These are phyloP conservation scores for Philhelius pedissequus DNA, from an alignment of 2,888 invertebrate species.

Conservation along the genomic window DNA sequence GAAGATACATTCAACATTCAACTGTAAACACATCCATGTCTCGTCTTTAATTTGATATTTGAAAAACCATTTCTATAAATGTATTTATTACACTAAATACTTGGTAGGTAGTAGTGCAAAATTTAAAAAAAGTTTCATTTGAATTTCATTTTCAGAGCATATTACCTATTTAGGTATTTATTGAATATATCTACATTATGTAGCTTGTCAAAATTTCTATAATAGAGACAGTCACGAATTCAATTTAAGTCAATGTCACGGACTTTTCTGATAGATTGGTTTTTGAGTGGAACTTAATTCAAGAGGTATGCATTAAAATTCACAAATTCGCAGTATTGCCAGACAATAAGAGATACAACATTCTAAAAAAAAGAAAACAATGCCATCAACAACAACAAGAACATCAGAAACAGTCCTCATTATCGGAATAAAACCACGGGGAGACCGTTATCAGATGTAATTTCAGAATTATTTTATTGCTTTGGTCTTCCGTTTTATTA, in stretches of 20 bases:
- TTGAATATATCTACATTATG: no score
- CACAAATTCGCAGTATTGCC: conserved; percentile 15
- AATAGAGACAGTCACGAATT: conserved; percentile 43
- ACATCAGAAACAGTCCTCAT: conserved; percentile 21
- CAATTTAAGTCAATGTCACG: conserved; percentile 46
- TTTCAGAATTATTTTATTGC: conserved; percentile 8
- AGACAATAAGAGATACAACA: not conserved
- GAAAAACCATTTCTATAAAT: not conserved
- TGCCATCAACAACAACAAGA: not conserved
- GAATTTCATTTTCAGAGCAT: no score
- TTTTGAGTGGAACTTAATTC: conserved; percentile 29
- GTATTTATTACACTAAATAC: not conserved
- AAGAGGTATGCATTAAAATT: conserved; percentile 25
- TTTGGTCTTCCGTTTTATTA: no score
- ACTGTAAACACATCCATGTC: not conserved
- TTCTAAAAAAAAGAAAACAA: not conserved
- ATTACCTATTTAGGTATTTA: no score
- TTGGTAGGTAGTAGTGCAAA: no score
- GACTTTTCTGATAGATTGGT: not conserved
- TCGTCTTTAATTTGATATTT: not conserved
- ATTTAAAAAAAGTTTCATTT: no score
- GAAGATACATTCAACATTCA: not conserved
- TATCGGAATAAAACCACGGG: conserved; percentile 21
- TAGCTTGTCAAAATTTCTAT: not conserved
- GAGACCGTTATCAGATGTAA: conserved; percentile 18